These are phyloP conservation scores for Poecile atricapillus DNA, from an alignment of 2,113 vertebrate genomes.

Conservation along the genomic window DNA sequence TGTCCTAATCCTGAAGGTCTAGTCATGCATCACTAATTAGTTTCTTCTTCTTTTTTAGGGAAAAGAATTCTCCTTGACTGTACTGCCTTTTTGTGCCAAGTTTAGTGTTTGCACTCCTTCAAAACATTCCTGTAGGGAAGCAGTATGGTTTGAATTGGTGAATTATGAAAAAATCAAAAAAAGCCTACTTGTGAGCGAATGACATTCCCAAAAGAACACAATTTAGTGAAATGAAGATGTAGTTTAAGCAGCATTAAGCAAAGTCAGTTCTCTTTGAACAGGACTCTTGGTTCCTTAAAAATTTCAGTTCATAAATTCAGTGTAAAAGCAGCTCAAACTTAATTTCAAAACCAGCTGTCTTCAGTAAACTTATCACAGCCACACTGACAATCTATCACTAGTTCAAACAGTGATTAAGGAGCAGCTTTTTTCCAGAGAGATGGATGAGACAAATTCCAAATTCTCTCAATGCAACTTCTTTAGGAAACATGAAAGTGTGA, in stretches of 20 bases:
- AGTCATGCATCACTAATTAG: neutral
- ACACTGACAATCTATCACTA: neutral
- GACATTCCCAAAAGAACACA: neutral
- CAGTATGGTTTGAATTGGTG: neutral
- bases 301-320: neutral
- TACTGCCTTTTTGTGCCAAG: neutral
- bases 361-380: neutral
- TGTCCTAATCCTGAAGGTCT: neutral
- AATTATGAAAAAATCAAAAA: neutral
- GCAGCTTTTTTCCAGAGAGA: neutral
- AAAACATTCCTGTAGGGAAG: neutral
- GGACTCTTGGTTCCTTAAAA: neutral
- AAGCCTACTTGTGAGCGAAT: neutral
- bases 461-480: neutral
- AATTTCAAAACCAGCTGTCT: neutral
- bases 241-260: neutral
- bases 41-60: neutral
- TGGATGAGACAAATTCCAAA: neutral
- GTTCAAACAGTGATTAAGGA: neutral
- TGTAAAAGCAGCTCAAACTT: neutral
- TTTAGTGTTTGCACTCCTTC: neutral
- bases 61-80: neutral
- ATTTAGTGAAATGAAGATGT: neutral
- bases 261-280: neutral
- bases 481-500: neutral